Percentiles rank a stretch among this genome's conserved stretches.
Evolutionary conservation across 2,888 invertebrate genomes (phyloP).

Genomic region (Stenodema calcarata): DNA sequence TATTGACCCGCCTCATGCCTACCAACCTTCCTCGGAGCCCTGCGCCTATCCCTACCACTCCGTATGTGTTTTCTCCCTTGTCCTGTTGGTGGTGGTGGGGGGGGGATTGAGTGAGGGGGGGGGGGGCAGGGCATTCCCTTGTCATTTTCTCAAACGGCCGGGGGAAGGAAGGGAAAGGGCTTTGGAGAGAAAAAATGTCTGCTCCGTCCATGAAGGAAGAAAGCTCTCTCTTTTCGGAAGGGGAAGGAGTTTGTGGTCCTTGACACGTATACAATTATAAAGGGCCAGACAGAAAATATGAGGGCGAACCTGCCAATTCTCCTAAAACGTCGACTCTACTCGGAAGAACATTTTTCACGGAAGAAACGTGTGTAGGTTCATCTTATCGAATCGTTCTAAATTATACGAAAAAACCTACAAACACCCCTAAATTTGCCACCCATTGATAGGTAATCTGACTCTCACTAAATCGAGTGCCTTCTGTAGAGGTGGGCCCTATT

Average conservation of each 20-base stretch:
- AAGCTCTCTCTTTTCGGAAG: not conserved
- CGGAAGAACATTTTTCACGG: too few relatives aligned
- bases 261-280: not conserved
- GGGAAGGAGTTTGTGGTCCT: not conserved
- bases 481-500: too few relatives aligned
- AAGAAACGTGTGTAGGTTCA: too few relatives aligned
- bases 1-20: conserved; percentile 46
- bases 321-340: too few relatives aligned
- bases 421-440: too few relatives aligned
- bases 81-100: too few relatives aligned
- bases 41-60: not conserved
- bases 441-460: too few relatives aligned
- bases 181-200: not conserved
- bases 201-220: not conserved
- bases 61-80: not conserved
- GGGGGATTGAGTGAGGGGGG: too few relatives aligned
- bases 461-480: too few relatives aligned
- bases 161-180: not conserved
- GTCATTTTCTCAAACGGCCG: not conserved
- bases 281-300: not conserved
- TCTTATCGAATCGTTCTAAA: too few relatives aligned
- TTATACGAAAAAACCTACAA: too few relatives aligned
- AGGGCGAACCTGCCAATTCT: not conserved
- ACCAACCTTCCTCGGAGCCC: conserved; percentile 21
- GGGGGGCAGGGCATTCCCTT: not conserved